phyloP scores from a whole-genome alignment of 2,888 invertebrate species.

The Hylaea fasciaria region DNA sequence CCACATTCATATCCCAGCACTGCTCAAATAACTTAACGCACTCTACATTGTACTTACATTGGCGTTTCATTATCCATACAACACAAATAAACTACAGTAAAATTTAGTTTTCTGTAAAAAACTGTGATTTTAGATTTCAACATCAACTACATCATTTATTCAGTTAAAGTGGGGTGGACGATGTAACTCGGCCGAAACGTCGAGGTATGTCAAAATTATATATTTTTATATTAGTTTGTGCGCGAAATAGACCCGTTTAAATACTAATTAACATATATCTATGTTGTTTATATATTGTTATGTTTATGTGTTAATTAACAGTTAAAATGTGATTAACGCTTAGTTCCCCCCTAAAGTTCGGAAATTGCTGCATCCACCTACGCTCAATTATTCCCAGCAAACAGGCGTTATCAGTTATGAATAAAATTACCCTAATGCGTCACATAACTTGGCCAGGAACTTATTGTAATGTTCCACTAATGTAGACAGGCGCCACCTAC shows the following conservation, averaged over 20 bases:
- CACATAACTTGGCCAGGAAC: constrained; percentile 32
- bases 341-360: constrained; percentile 5
- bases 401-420: constrained; percentile 32
- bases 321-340: constrained; percentile 19
- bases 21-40: too few species aligned
- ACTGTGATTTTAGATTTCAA: too few species aligned
- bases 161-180: too few species aligned
- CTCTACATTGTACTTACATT: too few species aligned
- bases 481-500: constrained; percentile 57
- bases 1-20: neutral
- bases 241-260: too few species aligned
- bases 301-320: constrained; percentile 22
- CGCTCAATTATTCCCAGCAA: constrained; percentile 23
- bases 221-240: neutral
- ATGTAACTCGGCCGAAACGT: too few species aligned
- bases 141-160: too few species aligned
- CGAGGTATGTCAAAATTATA: too few species aligned
- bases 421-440: constrained; percentile 36
- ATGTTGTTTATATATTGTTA: neutral
- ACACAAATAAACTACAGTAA: too few species aligned
- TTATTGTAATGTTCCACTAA: constrained; percentile 50
- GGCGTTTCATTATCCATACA: too few species aligned
- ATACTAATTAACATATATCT: neutral
- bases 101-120: too few species aligned
- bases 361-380: constrained; percentile 24